Percentiles rank a stretch among this genome's conserved stretches.
Conservation (phyloP, 2,797 vertebrate genomes). For the Tragelaphus eurycerus region DNA sequence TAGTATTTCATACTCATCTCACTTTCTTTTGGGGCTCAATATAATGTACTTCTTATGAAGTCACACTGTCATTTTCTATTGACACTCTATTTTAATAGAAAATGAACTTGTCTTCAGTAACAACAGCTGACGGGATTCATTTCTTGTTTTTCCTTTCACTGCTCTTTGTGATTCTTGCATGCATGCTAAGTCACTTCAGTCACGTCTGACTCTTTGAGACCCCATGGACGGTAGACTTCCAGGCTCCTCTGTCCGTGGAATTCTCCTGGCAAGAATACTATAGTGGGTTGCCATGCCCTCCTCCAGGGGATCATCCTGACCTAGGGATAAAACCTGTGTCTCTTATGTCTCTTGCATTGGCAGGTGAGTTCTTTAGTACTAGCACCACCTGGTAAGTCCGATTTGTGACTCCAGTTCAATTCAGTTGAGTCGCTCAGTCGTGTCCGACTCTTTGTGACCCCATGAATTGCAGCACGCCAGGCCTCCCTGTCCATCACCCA, state of each 20-base stretch:
- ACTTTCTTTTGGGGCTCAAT: conserved; percentile 4
- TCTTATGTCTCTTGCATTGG: background rate
- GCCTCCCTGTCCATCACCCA: no score
- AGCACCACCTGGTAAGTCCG: accelerated
- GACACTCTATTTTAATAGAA: background rate
- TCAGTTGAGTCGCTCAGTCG: no score
- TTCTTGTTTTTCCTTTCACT: conserved; percentile 9
- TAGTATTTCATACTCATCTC: background rate
- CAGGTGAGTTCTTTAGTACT: background rate
- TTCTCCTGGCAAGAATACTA: background rate
- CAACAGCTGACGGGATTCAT: background rate
- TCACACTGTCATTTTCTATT: background rate
- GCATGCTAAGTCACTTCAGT: background rate
- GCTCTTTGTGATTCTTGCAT: background rate
- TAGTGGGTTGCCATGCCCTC: background rate
- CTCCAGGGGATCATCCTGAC: background rate
- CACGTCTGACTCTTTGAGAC: background rate
- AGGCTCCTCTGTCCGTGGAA: background rate
- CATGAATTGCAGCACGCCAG: no score
- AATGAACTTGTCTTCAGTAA: background rate
- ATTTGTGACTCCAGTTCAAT: background rate
- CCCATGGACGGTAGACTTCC: background rate
- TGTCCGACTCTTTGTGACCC: accelerated
- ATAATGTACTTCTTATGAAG: background rate
- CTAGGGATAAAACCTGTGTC: background rate